Evolutionary conservation across 2,797 vertebrate species (phyloP).

Genomic region (Enteromius anoplus): DNA sequence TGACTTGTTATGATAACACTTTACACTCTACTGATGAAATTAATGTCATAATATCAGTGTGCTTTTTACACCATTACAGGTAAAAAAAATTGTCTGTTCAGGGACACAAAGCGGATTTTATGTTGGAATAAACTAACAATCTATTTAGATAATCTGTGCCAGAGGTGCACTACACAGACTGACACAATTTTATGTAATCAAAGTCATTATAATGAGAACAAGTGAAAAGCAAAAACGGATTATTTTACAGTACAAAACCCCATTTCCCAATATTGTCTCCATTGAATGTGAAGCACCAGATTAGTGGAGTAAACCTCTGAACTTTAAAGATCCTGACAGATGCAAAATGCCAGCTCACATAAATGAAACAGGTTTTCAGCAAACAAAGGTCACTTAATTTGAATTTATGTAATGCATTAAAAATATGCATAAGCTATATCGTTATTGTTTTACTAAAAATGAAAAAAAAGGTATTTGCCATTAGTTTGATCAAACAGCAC

Average conservation of each 20-base stretch:
- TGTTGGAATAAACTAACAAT: constrained; percentile 50
- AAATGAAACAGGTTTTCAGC: constrained; percentile 3
- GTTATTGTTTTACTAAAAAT: background rate
- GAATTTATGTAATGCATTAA: constrained; percentile 10
- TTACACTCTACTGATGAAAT: background rate
- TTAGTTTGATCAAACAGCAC: constrained; percentile 4
- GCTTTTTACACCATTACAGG: constrained; percentile 2
- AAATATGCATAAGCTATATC: constrained; percentile 14
- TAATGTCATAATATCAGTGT: background rate
- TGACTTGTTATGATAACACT: background rate
- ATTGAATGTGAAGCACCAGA: constrained; percentile 8
- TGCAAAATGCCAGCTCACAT: constrained; percentile 15
- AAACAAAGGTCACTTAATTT: constrained; percentile 26
- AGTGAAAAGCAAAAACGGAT: constrained; percentile 16
- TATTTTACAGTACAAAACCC: constrained; percentile 5
- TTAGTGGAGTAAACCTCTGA: constrained; percentile 10
- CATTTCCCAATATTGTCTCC: constrained; percentile 32
- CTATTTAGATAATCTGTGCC: constrained; percentile 66
- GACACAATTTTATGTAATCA: constrained; percentile 42
- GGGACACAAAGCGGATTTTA: constrained; percentile 43
- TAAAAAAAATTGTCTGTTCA: background rate
- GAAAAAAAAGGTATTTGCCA: background rate
- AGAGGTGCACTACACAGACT: constrained; percentile 44
- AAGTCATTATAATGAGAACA: constrained; percentile 25
- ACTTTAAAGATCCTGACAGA: constrained; percentile 40